Evolutionary conservation across 2,113 vertebrate species (phyloP).

Genomic region (rabbit (Oryctolagus cuniculus)): mOryCun1.1 NC_091436.1:63441001-63441500

Average conservation of each 20-base stretch:
- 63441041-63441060: neutral
- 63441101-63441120: neutral
- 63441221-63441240: fast-evolving
- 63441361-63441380: neutral
- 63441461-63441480: neutral
- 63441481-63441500: neutral
- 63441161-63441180: neutral
- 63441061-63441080: neutral
- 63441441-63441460: neutral
- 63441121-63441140: neutral
- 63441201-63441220: neutral
- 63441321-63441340: neutral
- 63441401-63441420: neutral
- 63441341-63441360: neutral
- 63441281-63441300: too few species aligned
- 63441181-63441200: neutral
- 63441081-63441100: neutral
- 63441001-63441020: constrained; percentile 41
- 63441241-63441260: fast-evolving
- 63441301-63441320: neutral
- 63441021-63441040: constrained; percentile 7
- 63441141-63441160: neutral
- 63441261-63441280: neutral
- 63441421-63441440: neutral
- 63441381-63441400: neutral